Base-by-base conservation (phyloP, 2,113 vertebrate species). In the Centropus unirufus region DNA sequence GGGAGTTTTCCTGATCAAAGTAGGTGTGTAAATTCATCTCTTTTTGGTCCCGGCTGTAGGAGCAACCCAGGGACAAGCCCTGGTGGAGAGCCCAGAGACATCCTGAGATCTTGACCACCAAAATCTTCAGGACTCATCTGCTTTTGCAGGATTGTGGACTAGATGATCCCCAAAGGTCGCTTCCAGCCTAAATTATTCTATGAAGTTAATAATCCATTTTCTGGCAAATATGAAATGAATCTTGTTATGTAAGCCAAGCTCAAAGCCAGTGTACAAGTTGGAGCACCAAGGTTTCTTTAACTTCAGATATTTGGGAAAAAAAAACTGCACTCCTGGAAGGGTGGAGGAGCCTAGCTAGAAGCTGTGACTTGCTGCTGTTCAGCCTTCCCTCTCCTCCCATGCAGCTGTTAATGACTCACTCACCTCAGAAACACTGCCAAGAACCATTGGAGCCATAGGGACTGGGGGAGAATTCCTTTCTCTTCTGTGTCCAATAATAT, bases 341-440 rank as follows among this genome's bases (percentile, higher is more conserved):
- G 66, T 79, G 66, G 91, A 94, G 83, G 15, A 93, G 1, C n/a
- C n/a, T 40, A 72, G 49, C 55, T 68, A 92, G 80, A 74, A 89
- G 40, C 51, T 2, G 8, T 59, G 55, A 72, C 39, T 87, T 5
- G 3, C 11, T 55, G 75, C 46, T 86, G 46, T 44, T 80, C 47
- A 63, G 46, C 52, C 40, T 85, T 92, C 42, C 49, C 66, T 92
- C 36, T 42, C 16, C 64, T 89, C 87, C 80, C 2, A 0, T 59
- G 87, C 95, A 95, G 95, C 90, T 97, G 93, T 79, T 92, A 80
- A 67, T 95, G 94, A 97, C 87, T 95, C 93, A 96, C 52, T 89
- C 72, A 75, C 78, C 75, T 95, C 91, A 96, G 93, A 96, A 96
- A 93, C 0, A 1, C 51, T 94, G 95, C 94, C 94, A 94, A 95